phyloP scores from a whole-genome alignment of 1,140 invertebrate genomes.

The Pissodes strobi region DNA sequence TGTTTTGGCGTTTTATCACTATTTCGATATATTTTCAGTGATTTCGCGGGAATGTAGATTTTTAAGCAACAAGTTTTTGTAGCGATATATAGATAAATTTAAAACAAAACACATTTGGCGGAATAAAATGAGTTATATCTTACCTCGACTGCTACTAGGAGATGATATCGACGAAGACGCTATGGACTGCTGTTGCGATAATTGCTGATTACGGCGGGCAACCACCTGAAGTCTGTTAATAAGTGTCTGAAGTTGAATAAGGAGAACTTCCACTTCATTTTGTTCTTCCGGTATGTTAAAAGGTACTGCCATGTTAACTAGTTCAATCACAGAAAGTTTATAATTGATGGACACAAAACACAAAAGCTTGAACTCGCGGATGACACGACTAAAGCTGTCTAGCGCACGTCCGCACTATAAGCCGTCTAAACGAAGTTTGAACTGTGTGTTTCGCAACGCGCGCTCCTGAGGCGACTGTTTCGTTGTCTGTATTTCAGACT shows the following conservation, averaged over 20 bases:
- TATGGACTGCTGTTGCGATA: conserved; percentile 2
- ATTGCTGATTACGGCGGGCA: conserved; percentile 13
- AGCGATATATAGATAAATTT: too few species aligned
- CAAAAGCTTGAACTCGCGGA: not conserved
- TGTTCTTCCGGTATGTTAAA: conserved; percentile 55
- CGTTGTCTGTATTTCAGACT: not conserved
- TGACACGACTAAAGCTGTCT: too few species aligned
- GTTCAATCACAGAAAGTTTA: conserved; percentile 23
- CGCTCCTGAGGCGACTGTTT: conserved; percentile 16
- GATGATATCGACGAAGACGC: not conserved
- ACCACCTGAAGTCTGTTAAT: conserved; percentile 33
- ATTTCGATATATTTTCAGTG: too few species aligned
- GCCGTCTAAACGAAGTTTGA: conserved; percentile 39
- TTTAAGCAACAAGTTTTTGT: too few species aligned
- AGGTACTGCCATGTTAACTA: conserved; percentile 54
- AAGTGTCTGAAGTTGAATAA: conserved; percentile 37
- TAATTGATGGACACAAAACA: conserved; percentile 27
- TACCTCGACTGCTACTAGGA: conserved; percentile 1
- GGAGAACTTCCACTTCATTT: conserved; percentile 41
- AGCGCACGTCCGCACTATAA: conserved; percentile 34
- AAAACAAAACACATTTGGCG: too few species aligned
- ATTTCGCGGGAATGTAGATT: too few species aligned
- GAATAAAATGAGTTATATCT: too few species aligned
- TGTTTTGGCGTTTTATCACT: too few species aligned
- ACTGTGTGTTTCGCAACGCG: conserved; percentile 3